Conservation (phyloP, 2,797 vertebrate genomes). For the Gallirallus australis region DNA sequence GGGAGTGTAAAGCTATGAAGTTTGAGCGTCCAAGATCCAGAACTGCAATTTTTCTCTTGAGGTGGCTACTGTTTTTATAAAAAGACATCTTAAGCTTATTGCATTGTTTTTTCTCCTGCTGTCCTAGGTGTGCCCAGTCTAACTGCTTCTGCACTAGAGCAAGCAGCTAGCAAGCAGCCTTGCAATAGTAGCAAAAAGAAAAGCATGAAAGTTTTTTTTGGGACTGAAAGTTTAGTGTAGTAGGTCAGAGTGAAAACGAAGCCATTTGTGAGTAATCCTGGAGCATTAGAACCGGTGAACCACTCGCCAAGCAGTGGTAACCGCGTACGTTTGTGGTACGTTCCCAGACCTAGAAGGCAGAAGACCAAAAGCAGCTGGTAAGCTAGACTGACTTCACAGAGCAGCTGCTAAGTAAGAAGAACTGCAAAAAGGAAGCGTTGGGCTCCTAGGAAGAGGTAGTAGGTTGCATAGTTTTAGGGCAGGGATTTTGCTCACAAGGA, state of each 20-base stretch:
- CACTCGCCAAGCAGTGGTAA: neutral
- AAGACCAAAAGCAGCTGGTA: conserved; percentile 30
- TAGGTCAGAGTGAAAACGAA: neutral
- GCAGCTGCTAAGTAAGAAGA: conserved; percentile 68
- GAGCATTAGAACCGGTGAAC: neutral
- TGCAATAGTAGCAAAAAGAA: neutral
- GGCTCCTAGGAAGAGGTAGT: conserved; percentile 94
- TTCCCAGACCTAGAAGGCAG: conserved; percentile 26
- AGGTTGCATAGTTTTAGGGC: conserved; percentile 98
- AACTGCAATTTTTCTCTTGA: neutral
- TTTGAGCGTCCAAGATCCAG: neutral
- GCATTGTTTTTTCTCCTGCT: neutral
- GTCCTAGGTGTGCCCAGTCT: neutral
- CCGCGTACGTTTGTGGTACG: neutral
- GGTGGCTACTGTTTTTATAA: neutral
- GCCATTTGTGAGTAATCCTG: neutral
- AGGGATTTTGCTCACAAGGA: conserved; percentile 94
- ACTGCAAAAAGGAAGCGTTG: conserved; percentile 65
- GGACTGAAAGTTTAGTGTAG: neutral
- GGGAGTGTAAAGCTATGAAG: neutral
- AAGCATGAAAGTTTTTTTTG: neutral
- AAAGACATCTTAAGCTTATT: neutral
- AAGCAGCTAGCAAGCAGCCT: neutral
- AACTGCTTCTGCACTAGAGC: neutral
- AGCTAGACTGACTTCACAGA: conserved; percentile 19